Base-by-base conservation (phyloP, 2,888 invertebrate genomes). In the Drosophila bunnanda region DNA sequence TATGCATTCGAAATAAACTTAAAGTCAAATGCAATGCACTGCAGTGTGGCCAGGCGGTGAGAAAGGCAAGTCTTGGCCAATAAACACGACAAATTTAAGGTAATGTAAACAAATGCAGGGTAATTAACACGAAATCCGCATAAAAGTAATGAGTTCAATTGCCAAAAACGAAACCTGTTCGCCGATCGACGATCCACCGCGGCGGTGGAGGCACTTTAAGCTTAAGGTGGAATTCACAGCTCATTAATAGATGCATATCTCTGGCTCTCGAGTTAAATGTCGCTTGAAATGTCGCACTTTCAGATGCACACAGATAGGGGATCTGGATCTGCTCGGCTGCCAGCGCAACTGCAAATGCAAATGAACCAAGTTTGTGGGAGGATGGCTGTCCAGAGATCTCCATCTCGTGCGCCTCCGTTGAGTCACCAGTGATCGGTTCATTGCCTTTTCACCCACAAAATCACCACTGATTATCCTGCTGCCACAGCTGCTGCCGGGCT, bases 41-140 rank as follows among this genome's bases (percentile, higher is more conserved):
- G 38, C 41, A 36, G 44, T 25, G 25, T 10, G 25, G 44, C 4
- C 17, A 30, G 55, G 58, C 79, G 80, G 83, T 83, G 83, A 88
- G 88, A 88, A 83, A 82, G 77, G 62, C 54, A 59, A 43, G 61
- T 67, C 61, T 76, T 64, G 41, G 73, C 48, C 75, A 72, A 86
- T 79, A 81, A 87, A 87, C 53, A 76, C 69, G 55, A 44, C 69
- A 75, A 72, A 73, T 84, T 88, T 67, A 83, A 88, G 82, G 76
- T 80, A 87, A 83, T 87, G 84, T 78, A 78, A 88, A 81, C 76
- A 86, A 88, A 79, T 83, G 80, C 70, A 75, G 59, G 53, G 84
- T 58, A 89, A 87, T 85, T 89, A 87, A 75, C 87, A 86, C 89
- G 85, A 87, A 86, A 82, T 76, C 62, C 82, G 79, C 84, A 89